Evolutionary conservation across 2,888 invertebrate genomes (phyloP), one percentile per base, ranked within the genome.

Genomic region (Athalia circularis): DNA sequence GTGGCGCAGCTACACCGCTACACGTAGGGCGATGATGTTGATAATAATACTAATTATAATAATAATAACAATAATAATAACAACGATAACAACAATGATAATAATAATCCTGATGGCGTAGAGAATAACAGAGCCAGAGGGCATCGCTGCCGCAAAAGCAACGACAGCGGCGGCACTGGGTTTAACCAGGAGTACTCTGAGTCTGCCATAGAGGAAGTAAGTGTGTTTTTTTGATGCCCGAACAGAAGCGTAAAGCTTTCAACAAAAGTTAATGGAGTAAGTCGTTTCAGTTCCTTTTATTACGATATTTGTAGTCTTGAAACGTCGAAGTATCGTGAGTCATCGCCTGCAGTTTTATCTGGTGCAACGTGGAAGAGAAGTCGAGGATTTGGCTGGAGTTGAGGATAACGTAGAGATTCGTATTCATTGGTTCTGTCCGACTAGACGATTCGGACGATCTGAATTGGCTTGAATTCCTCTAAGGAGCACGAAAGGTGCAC

Each of bases 401-500:
- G 2, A 72, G 78, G 78, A 78, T 64, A 78, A 78, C 78, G 62
- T 62, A 61, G 54, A 61, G 72, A 78, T 78, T 78, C 64, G 78
- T 78, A 78, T 78, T 78, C 78, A 78, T 78, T 78, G 78, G 72
- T 78, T 78, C 78, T 78, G 78, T 78, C 78, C 72, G 50, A 72
- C 72, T 72, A 52, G 78, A 57, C 57, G 59, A 72, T 72, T 68
- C 29, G 7, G 15, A 67, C 50, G 11, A 50, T 15, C 29, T 29
- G 52, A 43, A 15, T 11, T 11, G 11, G 7, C 52, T 11, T 9
- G 8, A 7, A 52, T 52, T 7, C 8, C 52, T 9, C 8, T 11
- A 7, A 52, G 52, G 7, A 52, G 52, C 11, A 13, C 47, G 48
- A 48, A 29, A 29, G 29, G 29, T 29, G 29, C 29, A 29, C 29